Evolutionary conservation across 2,888 invertebrate genomes (phyloP).

Genomic region (Nebria salina): DNA sequence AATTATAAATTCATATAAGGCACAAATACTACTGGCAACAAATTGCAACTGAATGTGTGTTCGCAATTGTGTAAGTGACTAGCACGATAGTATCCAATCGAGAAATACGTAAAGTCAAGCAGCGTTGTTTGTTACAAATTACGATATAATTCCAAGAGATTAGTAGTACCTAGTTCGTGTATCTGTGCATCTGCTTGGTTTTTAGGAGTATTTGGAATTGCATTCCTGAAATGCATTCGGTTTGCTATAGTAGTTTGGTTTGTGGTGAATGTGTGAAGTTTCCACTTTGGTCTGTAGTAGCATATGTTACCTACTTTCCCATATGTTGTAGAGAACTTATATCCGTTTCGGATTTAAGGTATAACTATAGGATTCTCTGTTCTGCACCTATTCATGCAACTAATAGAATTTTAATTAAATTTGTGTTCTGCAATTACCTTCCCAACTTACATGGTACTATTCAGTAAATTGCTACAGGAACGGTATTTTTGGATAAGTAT

Average conservation of each 20-base stretch:
- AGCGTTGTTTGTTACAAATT: neutral
- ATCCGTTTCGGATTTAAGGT: neutral
- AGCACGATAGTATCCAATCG: neutral
- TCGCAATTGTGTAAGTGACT: neutral
- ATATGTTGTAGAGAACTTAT: neutral
- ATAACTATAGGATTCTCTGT: neutral
- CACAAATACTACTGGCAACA: neutral
- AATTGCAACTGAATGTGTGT: neutral
- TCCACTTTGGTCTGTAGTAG: neutral
- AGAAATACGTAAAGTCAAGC: neutral
- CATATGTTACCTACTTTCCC: neutral
- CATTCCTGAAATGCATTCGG: neutral
- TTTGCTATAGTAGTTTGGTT: neutral
- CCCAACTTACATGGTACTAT: neutral
- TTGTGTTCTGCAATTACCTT: neutral
- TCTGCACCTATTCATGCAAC: neutral
- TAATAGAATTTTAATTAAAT: conserved; percentile 1
- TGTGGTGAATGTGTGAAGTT: conserved; percentile 1
- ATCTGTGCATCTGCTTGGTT: neutral
- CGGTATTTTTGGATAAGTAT: neutral
- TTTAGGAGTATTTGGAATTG: neutral
- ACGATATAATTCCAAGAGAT: conserved; percentile 1
- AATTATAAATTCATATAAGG: no score
- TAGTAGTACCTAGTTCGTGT: neutral
- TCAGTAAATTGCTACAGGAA: neutral